A percentile compares a stretch with the other conserved stretches of the same genome.
Conservation (phyloP, 2,797 vertebrate species). For the Rhynchotus rufescens region DNA sequence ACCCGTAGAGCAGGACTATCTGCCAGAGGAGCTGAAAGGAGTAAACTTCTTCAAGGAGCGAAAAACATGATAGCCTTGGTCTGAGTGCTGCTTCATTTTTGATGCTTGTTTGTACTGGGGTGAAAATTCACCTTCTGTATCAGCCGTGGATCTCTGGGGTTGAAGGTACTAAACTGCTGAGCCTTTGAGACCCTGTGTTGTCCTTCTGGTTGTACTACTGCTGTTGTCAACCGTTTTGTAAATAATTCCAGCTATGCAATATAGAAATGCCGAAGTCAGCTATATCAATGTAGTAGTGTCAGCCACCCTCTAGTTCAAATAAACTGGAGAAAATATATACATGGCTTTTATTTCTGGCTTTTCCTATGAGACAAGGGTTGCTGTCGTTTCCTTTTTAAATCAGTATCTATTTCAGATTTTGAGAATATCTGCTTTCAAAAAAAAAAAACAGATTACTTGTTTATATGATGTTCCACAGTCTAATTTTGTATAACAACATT, state of each 20-base stretch:
- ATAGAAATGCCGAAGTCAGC: not conserved
- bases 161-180: not conserved
- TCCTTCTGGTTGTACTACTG: not conserved
- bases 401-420: constrained; percentile 39
- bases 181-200: not conserved
- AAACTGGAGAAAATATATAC: not conserved
- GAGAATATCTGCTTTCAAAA: constrained; percentile 22
- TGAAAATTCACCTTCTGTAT: not conserved
- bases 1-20: constrained; percentile 91
- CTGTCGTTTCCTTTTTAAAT: constrained; percentile 7
- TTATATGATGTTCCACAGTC: constrained; percentile 15
- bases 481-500: constrained; percentile 71
- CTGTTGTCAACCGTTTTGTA: not conserved
- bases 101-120: rapidly evolving
- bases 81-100: not conserved
- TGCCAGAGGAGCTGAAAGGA: constrained; percentile 88
- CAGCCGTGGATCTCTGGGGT: rapidly evolving
- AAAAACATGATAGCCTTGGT: not conserved
- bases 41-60: constrained; percentile 84
- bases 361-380: constrained; percentile 12
- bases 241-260: not conserved
- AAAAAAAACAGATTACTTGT: not conserved
- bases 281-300: not conserved
- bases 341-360: not conserved
- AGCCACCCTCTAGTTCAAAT: not conserved